These are phyloP conservation scores for Microplitis manilae DNA, from an alignment of 2,888 invertebrate genomes.

Conservation along the genomic window DNA sequence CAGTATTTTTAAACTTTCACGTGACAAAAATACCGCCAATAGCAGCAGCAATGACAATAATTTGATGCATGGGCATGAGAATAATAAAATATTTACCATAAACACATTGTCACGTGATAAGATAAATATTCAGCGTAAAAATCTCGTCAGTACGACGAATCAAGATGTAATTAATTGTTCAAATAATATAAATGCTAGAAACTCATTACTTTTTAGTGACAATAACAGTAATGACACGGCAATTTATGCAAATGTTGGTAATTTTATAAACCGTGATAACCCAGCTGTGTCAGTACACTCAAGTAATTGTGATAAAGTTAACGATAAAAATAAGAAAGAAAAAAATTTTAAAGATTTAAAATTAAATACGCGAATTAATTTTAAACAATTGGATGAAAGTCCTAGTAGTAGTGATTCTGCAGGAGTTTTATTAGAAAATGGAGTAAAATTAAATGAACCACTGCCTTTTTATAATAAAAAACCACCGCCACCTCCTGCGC, in stretches of 20 bases:
- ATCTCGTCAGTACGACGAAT: constrained; percentile 80
- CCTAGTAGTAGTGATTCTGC: constrained; percentile 52
- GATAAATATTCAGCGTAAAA: constrained; percentile 76
- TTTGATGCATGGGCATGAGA: neutral
- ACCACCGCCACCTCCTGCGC: constrained; percentile 67
- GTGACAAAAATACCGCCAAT: neutral
- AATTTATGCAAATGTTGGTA: constrained; percentile 2
- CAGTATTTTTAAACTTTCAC: neutral
- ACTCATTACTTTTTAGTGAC: constrained; percentile 51
- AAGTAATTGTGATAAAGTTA: constrained; percentile 58
- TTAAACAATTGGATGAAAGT: constrained; percentile 61
- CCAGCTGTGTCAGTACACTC: constrained; percentile 45
- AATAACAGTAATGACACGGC: constrained; percentile 19
- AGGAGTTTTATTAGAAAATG: constrained; percentile 31
- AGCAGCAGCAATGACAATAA: neutral
- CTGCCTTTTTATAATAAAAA: constrained; percentile 65
- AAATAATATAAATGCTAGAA: constrained; percentile 68
- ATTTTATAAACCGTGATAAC: constrained; percentile 25
- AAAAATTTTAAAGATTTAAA: constrained; percentile 64
- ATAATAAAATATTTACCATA: constrained; percentile 59
- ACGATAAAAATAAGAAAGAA: constrained; percentile 58
- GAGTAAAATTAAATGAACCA: constrained; percentile 21
- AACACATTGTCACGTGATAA: constrained; percentile 60
- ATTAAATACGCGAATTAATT: constrained; percentile 59
- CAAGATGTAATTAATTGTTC: constrained; percentile 72